Evolutionary conservation across 2,888 invertebrate genomes (phyloP), one percentile per base, ranked within the genome.

Genomic region (Cyclophora albipunctata): DNA sequence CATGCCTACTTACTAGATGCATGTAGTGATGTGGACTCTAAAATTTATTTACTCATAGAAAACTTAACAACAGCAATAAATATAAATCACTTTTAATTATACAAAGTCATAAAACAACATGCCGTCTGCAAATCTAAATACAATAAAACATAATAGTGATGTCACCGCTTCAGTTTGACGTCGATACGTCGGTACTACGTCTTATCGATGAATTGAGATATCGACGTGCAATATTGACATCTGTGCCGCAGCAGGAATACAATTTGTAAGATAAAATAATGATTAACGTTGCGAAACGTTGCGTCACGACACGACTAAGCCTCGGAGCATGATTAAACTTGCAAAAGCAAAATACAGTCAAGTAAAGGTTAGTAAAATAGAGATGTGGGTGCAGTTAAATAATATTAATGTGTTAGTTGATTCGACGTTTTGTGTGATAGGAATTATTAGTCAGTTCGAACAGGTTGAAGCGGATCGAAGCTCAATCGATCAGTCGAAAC

Each of bases 251-350:
- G 74, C 81, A 74, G 79, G 81, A 81, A 83, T 78, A 86, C 86
- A 85, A 86, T 86, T 87, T 86, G 86, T 84, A 79, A 81, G 86
- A 86, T 85, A 86, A 86, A 85, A 84, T 86, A 86, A 85, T 84
- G 84, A 84, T 84, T 80, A 78, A 73, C 78, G 70, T 87, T 87
- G 83, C 83, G 82, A 86, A 88, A 88, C 75, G 73, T 84, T 84
- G 81, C 85, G 81, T 86, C 87, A 88, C 87, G 86, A 86, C 68
- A 86, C 86, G 86, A 86, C 68, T 77, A 69, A 61, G 73, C 78
- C 73, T 68, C 76, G 73, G 70, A 79, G 81, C 84, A 84, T 86
- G 85, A 84, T 88, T 86, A 86, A 85, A 85, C 87, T 87, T 86
- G 86, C 87, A 86, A 86, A 84, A 86, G 86, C 86, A 79, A 84